Base-by-base conservation (phyloP, 2,797 vertebrate species). In the Macrochelys suwanniensis region DNA sequence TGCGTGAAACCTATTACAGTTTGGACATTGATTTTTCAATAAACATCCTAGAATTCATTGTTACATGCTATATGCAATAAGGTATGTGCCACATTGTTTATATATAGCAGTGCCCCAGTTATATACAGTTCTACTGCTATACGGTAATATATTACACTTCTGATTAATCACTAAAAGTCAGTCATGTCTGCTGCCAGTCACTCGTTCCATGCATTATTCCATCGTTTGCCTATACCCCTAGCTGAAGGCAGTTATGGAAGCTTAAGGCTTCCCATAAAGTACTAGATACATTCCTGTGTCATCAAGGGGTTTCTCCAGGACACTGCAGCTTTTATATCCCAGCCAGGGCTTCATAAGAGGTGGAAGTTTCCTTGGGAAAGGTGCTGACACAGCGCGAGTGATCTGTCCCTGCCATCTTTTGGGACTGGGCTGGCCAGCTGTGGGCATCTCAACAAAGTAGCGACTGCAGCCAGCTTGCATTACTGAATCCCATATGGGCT, bases 101-200 rank as follows among this genome's bases (percentile, higher is more conserved):
- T 42, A 92, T 80, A 89, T 97, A 93, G 93, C 95, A 96, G 92
- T 94, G 85, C 54, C 65, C 82, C 94, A 96, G 85, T 96, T 97
- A 96, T 92, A 89, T 21, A 84, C 57, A 74, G 9, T 23, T 23
- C n/a, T 71, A 71, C 37, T 23, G n/a, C n/a, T 68, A 3, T 37
- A 71, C 2, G 10, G 37, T 23, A 71, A 23, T 37, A 37, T 16
- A 21, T 31, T 71, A 42, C 9, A n/a, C 68, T 71, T 71, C 19
- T 42, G 5, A 71, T 71, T 71, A 21, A 71, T 42, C 6, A 37
- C 21, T 31, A 42, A 71, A 68, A 71, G 42, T 50, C 94, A 81
- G 31, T 94, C 56, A 0, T 49, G 10, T 71, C 81, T 90, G 19
- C 54, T 86, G 88, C 13, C 68, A 91, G 71, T 94, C 87, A 45